A percentile compares a stretch with the other conserved stretches of the same genome.
Conservation (phyloP, 2,888 invertebrate genomes). For the Chromoteleia sp. region DNA sequence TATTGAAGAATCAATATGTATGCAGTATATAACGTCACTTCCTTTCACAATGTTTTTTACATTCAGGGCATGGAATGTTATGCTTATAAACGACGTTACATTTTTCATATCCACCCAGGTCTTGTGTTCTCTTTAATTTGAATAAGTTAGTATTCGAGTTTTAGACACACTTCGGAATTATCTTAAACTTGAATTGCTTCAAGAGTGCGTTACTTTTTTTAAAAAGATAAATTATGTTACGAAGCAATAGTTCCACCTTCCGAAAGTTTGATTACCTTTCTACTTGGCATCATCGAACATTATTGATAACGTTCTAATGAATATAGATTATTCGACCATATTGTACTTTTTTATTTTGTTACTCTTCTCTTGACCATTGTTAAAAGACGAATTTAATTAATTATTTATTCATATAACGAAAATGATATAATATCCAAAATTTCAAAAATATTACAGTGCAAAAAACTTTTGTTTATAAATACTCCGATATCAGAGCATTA, state of each 20-base stretch:
- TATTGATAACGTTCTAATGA: too few relatives aligned
- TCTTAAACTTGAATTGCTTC: constrained; percentile 50
- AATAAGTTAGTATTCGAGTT: constrained; percentile 38
- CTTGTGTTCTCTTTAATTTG: constrained; percentile 16
- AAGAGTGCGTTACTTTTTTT: constrained; percentile 28
- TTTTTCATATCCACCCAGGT: constrained; percentile 41
- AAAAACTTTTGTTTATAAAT: too few relatives aligned
- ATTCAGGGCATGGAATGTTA: constrained; percentile 27
- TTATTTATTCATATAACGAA: too few relatives aligned
- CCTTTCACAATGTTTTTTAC: neutral
- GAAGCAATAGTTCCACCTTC: constrained; percentile 7
- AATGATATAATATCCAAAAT: too few relatives aligned
- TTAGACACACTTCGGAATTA: constrained; percentile 45
- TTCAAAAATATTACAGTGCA: too few relatives aligned
- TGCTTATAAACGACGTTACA: constrained; percentile 24
- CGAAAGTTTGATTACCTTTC: constrained; percentile 55
- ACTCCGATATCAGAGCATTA: too few relatives aligned
- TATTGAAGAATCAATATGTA: neutral
- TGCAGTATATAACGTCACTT: constrained; percentile 1
- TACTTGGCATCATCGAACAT: constrained; percentile 21
- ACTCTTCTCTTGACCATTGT: neutral
- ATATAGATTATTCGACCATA: constrained; percentile 6
- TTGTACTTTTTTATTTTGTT: neutral
- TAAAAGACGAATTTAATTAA: too few relatives aligned
- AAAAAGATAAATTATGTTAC: constrained; percentile 29